Percentiles rank a stretch among this genome's conserved stretches.
Evolutionary conservation across 2,888 invertebrate genomes (phyloP).

Genomic region (Lumbricus terrestris): DNA sequence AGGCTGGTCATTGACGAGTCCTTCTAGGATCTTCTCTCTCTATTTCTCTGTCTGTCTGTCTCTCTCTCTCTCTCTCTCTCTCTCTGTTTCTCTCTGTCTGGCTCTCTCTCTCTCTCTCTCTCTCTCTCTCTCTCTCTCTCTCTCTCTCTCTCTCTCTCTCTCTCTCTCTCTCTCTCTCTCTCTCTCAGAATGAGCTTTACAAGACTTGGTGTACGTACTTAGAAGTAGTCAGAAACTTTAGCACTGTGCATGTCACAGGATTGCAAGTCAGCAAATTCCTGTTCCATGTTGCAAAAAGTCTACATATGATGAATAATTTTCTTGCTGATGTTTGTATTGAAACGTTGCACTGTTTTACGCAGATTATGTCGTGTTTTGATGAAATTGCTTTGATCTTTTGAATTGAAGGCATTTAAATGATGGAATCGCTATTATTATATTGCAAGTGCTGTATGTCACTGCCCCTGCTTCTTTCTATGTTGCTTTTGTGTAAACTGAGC

Average conservation of each 20-base stretch:
- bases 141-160: background rate
- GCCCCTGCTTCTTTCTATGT: background rate
- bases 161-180: background rate
- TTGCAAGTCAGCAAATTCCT: background rate
- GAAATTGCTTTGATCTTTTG: background rate
- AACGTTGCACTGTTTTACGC: conserved; percentile 3
- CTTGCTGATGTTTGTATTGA: background rate
- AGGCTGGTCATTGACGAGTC: background rate
- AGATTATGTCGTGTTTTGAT: background rate
- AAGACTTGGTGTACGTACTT: background rate
- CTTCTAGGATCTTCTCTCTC: background rate
- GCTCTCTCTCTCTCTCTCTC: background rate
- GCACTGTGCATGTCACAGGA: conserved; percentile 3
- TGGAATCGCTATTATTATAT: background rate
- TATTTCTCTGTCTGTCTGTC: background rate
- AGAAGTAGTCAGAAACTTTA: background rate
- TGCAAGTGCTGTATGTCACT: background rate
- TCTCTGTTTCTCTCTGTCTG: background rate
- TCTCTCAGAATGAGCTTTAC: background rate
- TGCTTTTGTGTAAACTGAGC: background rate
- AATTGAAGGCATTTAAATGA: background rate
- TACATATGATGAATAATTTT: background rate
- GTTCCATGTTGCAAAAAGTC: background rate
- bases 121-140: background rate
- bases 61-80: background rate